These are phyloP conservation scores for Phenganax stokvisi DNA, from an alignment of 92 coral and sea anemone genomes.

Conservation along the genomic window DNA sequence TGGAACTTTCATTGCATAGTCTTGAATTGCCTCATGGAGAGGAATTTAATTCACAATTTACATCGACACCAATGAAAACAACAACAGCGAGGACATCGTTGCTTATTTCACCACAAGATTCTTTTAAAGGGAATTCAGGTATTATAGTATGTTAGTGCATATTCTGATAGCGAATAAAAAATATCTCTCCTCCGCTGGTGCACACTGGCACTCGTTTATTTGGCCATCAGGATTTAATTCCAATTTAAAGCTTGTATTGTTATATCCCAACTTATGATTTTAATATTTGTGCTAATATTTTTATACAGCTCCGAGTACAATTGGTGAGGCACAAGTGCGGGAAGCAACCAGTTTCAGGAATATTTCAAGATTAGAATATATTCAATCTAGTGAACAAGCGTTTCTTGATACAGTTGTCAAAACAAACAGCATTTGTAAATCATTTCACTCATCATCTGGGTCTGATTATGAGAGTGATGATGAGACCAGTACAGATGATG, in stretches of 20 bases:
- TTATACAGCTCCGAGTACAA: background rate
- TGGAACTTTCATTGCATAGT: background rate
- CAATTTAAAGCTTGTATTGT: background rate
- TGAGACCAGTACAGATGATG: background rate
- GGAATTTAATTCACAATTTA: background rate
- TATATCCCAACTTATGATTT: background rate
- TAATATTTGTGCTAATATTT: background rate
- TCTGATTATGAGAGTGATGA: background rate
- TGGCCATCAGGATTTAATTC: background rate
- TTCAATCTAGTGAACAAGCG: background rate
- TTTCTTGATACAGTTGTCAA: constrained; percentile 15
- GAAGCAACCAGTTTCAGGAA: background rate
- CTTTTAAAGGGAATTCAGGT: background rate
- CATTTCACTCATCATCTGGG: background rate
- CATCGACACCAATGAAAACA: background rate
- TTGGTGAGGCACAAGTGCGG: background rate
- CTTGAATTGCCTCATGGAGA: background rate
- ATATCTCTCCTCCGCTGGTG: too few species aligned
- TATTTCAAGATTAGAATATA: background rate
- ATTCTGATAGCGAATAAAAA: too few species aligned
- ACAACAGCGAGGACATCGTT: background rate
- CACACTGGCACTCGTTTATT: too few species aligned
- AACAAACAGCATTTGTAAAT: background rate
- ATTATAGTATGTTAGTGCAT: background rate
- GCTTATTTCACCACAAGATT: background rate